Conservation (phyloP, 2,113 vertebrate species). For the Crotalus tigris region DNA sequence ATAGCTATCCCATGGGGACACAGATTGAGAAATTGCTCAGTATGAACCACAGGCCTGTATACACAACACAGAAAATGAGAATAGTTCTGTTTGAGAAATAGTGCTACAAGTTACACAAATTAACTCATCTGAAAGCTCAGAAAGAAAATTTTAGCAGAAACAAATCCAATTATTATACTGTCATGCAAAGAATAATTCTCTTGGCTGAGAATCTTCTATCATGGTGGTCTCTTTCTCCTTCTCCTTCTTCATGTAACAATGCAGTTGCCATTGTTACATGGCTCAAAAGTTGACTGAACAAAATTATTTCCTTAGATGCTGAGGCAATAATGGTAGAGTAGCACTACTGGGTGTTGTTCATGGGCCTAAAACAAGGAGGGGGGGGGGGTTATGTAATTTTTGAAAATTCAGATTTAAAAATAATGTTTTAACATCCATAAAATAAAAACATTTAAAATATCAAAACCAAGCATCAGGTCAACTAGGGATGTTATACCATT, state of each 20-base stretch:
- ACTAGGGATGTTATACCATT: not conserved
- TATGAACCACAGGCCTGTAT: not conserved
- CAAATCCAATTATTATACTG: not conserved
- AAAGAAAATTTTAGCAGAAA: not conserved
- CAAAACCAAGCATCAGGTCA: not conserved
- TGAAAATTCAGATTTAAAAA: not conserved
- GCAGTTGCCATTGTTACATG: not conserved
- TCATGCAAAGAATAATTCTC: not conserved
- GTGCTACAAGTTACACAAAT: not conserved
- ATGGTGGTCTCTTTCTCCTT: not conserved
- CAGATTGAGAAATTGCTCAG: conserved; percentile 4
- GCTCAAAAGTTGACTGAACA: not conserved
- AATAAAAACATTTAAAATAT: not conserved
- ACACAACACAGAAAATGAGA: not conserved
- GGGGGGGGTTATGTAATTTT: too few species aligned
- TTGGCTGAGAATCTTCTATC: not conserved
- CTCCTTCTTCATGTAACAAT: too few species aligned
- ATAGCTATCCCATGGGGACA: not conserved
- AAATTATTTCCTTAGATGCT: not conserved
- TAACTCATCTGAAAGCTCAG: not conserved
- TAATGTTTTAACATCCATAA: not conserved
- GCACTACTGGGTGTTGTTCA: not conserved
- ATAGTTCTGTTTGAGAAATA: not conserved
- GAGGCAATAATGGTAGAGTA: not conserved
- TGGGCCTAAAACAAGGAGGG: not conserved